A percentile compares a stretch with the other conserved stretches of the same genome.
phyloP scores from a whole-genome alignment of 2,113 vertebrate species.

The Micromys minutus region DNA sequence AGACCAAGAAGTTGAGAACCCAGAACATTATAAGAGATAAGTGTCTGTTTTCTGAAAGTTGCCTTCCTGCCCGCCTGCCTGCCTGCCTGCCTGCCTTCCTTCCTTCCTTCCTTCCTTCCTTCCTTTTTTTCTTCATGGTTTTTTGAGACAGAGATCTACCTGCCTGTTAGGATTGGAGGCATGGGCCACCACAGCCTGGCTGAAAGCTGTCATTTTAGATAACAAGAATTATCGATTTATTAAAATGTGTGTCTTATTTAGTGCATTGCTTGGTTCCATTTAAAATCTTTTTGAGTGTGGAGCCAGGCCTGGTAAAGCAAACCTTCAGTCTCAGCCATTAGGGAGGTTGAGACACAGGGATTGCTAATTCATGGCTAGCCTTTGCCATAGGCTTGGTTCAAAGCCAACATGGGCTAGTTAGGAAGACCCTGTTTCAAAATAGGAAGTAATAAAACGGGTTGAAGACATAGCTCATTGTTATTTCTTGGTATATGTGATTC shows the following conservation, averaged over 20 bases:
- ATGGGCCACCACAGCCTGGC: neutral
- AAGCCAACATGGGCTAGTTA: neutral
- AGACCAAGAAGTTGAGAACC: neutral
- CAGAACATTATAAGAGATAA: neutral
- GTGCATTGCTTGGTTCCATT: neutral
- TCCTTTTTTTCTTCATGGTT: neutral
- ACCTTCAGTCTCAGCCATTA: neutral
- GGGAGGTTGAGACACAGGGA: neutral
- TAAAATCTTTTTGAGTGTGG: neutral
- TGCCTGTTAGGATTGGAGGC: neutral
- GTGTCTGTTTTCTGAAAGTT: neutral
- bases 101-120: too few species aligned
- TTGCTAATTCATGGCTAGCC: neutral
- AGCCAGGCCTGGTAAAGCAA: neutral
- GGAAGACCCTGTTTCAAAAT: neutral
- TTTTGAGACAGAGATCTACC: neutral
- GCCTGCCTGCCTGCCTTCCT: too few species aligned
- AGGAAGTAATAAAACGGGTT: neutral
- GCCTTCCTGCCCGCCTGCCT: too few species aligned
- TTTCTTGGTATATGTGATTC: neutral
- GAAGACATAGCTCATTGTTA: neutral
- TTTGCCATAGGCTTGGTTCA: neutral
- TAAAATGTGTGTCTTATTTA: neutral
- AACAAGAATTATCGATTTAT: conserved; percentile 12
- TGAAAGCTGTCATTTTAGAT: neutral